Evolutionary conservation across 2,888 invertebrate genomes (phyloP).

Genomic region (Norana najaformis): DNA sequence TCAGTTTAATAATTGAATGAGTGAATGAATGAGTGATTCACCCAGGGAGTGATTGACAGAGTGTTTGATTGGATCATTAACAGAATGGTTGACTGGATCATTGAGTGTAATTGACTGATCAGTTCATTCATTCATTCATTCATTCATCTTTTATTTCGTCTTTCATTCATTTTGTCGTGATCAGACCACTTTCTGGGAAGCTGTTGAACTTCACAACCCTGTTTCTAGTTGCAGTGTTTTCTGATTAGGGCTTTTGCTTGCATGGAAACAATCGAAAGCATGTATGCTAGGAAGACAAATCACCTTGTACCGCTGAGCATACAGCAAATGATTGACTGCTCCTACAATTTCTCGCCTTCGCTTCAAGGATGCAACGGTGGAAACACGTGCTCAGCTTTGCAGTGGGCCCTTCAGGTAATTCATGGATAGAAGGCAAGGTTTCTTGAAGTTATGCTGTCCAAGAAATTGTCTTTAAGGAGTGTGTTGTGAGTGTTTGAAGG

Average conservation of each 20-base stretch:
- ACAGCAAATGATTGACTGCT: constrained; percentile 82
- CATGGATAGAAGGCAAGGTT: background rate
- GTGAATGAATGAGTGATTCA: too few relatives aligned
- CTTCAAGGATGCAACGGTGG: constrained; percentile 79
- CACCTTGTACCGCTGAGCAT: constrained; percentile 68
- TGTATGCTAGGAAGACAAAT: constrained; percentile 69
- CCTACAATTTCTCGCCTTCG: constrained; percentile 65
- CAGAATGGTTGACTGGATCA: too few relatives aligned
- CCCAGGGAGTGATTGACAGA: too few relatives aligned
- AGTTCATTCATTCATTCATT: too few relatives aligned
- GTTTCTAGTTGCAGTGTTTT: background rate
- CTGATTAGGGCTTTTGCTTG: constrained; percentile 74
- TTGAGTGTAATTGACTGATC: too few relatives aligned
- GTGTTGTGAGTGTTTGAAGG: too few relatives aligned
- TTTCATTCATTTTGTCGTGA: background rate
- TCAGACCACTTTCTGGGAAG: background rate
- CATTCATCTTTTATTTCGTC: background rate
- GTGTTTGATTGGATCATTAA: too few relatives aligned
- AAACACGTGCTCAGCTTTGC: constrained; percentile 76
- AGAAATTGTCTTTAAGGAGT: background rate
- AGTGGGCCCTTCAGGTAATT: constrained; percentile 70
- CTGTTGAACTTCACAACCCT: background rate
- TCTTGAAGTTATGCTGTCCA: background rate
- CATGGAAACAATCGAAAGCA: constrained; percentile 75
- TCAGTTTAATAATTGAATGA: background rate